Conservation (phyloP, 2,888 invertebrate species). For the Cataglyphis rosenhaueri region DNA sequence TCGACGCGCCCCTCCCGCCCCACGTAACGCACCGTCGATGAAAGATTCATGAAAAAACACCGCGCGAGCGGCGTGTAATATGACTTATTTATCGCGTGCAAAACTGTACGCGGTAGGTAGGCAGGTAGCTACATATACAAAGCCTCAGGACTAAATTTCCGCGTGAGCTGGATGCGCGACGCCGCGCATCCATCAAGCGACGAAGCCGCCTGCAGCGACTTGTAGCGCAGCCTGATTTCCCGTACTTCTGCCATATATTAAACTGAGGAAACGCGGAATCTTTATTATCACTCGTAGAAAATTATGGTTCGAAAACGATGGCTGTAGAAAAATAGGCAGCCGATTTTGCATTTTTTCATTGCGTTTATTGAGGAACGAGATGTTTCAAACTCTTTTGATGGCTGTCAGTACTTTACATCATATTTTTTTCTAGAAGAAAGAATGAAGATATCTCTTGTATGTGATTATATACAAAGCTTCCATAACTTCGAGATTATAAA, state of each 20-base stretch:
- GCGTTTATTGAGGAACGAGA: slow-evolving; percentile 13
- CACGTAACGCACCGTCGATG: slow-evolving; percentile 37
- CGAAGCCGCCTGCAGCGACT: slow-evolving; percentile 8
- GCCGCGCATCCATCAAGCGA: slow-evolving; percentile 40
- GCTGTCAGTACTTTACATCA: slow-evolving; percentile 11
- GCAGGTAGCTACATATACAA: slow-evolving; percentile 5
- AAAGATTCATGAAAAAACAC: slow-evolving; percentile 52
- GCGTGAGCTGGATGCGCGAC: slow-evolving; percentile 33
- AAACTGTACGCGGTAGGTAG: slow-evolving; percentile 31
- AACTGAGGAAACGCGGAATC: slow-evolving; percentile 3
- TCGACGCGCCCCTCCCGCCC: slow-evolving; percentile 16
- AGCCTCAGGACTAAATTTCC: slow-evolving; percentile 35
- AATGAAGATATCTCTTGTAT: not conserved
- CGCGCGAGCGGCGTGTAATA: slow-evolving; percentile 37
- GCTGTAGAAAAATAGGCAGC: not conserved
- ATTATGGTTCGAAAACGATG: not conserved
- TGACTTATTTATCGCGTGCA: slow-evolving; percentile 50
- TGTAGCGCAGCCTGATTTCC: slow-evolving; percentile 28
- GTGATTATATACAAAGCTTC: not conserved
- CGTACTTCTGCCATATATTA: slow-evolving; percentile 33
- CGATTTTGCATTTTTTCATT: not conserved
- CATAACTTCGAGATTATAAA: not conserved
- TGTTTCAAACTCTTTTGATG: not conserved
- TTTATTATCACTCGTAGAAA: slow-evolving; percentile 39
- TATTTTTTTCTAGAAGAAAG: not conserved